Base-by-base conservation (phyloP, 2,797 vertebrate species). In the Liparis tanakae region DNA sequence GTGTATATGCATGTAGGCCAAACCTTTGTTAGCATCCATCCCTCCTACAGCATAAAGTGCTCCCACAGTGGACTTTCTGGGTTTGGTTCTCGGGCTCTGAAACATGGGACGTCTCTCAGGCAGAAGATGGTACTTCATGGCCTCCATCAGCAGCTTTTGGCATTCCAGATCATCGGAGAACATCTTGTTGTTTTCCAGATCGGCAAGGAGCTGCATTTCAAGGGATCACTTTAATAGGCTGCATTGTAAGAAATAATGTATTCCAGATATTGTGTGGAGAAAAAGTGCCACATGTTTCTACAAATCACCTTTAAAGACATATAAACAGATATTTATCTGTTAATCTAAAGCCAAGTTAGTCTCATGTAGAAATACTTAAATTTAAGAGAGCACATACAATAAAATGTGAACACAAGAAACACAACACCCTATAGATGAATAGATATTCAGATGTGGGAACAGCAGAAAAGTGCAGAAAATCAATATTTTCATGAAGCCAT, bases 61-160 rank as follows among this genome's bases (percentile, higher is more conserved):
- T 2, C 98, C 98, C 39, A 99, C 97, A 0, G 98, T 99, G 25
- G 98, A 99, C 89, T 99, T 99, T 33, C 98, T 94, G 1, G 98
- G 98, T 87, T 98, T 99, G 1, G 98, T 99, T 69, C 97, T 93
- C 17, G 98, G 97, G 76, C 97, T 99, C 85, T 99, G 98, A 92
- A 99, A 95, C 97, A 98, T 96, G 6, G 96, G 95, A 7, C 98
- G 93, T 72, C 97, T 94, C 70, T 99, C 98, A 3, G 98, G 98
- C 57, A 99, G 87, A 1, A 99, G 95, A 75, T 99, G 98, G 70
- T 99, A 99, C 84, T 99, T 99, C 98, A 99, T 99, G 65, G 97
- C 98, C 92, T 99, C 97, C 96, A 99, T 98, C 14, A 99, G 93
- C 12, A 99, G 95, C 53, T 99, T 99, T 88, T 99, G 98, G 78